Base-by-base conservation (phyloP, 2,113 vertebrate genomes). In the Dinomys branickii region DNA sequence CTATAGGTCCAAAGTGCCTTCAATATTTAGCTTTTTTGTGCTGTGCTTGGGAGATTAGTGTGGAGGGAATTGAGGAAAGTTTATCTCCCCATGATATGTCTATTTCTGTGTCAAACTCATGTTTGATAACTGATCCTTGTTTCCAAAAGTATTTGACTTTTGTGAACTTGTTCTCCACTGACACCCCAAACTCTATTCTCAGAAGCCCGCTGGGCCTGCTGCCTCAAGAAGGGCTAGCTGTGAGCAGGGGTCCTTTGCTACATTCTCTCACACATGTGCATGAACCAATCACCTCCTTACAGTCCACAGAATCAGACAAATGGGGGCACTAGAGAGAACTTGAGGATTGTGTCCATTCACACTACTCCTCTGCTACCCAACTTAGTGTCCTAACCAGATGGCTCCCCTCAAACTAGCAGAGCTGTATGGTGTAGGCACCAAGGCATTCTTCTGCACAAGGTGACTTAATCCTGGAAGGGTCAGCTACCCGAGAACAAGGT, bases 81-180 rank as follows among this genome's bases (percentile, higher is more conserved):
- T 24, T 83, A 19, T 67, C 26, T 91, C 63, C 33, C 59, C 5
- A n/a, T 88, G 26, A 71, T 35, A 38, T 44, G 17, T 61, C 65
- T 59, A n/a, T 91, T 82, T 94, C 65, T 87, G n/a, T 61, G 28
- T 47, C 50, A 80, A 91, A 96, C 24, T 92, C 61, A 88, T 88
- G 30, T 92, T 65, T 52, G 89, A 85, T 13, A 83, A n/a, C 24
- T 54, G 28, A 7, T 91, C 12, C 54, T 96, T 73, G 58, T 35
- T 96, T 65, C 71, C 38, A 81, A 33, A 73, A 88, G 50, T 41
- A 93, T 89, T 65, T 94, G 77, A 77, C 11, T 71, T 90, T 69
- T 85, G 24, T 93, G 63, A 94, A 35, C 41, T 90, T 95, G 30
- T 81, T 88, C 83, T 93, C 71, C 33, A 58, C 5, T 86, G 77